Conservation (phyloP, 2,888 invertebrate genomes). For the Coelogynopora nodosa region DNA sequence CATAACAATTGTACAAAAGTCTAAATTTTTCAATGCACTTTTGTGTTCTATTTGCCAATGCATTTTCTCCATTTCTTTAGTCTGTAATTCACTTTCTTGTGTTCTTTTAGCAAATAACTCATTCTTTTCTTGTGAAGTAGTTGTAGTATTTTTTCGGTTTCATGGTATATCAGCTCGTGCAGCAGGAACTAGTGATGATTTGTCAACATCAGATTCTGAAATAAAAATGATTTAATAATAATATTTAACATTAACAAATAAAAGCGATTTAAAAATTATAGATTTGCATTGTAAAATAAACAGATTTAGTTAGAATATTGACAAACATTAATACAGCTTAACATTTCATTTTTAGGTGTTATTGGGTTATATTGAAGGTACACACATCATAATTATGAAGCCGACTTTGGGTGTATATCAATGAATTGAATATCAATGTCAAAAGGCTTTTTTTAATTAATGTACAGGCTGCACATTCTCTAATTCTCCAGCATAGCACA, state of each 20-base stretch:
- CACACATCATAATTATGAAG: not conserved
- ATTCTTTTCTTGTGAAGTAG: not conserved
- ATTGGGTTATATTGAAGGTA: constrained; percentile 1
- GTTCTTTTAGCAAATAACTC: constrained; percentile 6
- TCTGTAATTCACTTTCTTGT: constrained; percentile 20
- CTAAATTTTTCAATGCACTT: constrained; percentile 18
- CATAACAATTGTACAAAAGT: not conserved
- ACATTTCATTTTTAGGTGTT: constrained; percentile 20
- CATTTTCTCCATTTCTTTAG: constrained; percentile 10
- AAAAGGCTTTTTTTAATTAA: not conserved
- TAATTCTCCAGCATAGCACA: constrained; percentile 15
- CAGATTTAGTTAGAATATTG: constrained; percentile 16
- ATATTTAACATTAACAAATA: constrained; percentile 31
- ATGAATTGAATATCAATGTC: not conserved
- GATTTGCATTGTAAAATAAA: constrained; percentile 22
- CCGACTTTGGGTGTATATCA: not conserved
- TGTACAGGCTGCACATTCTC: constrained; percentile 8
- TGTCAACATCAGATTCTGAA: constrained; percentile 18
- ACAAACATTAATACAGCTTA: constrained; percentile 17
- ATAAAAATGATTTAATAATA: constrained; percentile 28
- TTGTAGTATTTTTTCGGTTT: too few relatives aligned
- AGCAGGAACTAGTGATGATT: not conserved
- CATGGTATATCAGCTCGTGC: not conserved
- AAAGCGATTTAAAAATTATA: constrained; percentile 4
- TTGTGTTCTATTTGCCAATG: not conserved